A percentile compares a stretch with the other conserved stretches of the same genome.
Evolutionary conservation across 2,888 invertebrate genomes (phyloP).

Genomic region (Parnassius mnemosyne): DNA sequence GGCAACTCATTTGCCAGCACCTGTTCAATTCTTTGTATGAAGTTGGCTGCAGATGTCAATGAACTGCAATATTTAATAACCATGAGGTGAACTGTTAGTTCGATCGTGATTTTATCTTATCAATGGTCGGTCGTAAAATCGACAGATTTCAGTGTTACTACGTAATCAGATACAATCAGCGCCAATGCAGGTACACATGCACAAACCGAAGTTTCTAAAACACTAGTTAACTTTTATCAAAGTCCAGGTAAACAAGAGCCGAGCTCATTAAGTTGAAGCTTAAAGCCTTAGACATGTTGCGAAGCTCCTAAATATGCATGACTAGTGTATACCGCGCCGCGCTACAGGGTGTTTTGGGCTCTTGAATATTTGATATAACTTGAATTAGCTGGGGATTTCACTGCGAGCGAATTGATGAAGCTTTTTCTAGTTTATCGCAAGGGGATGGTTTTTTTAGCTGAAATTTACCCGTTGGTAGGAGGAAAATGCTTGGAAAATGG

Average conservation of each 20-base stretch:
- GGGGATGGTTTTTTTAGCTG: too few species aligned
- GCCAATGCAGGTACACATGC: neutral
- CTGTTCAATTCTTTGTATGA: too few species aligned
- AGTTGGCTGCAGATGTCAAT: too few species aligned
- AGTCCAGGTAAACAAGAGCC: constrained; percentile 26
- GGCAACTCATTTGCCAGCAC: too few species aligned
- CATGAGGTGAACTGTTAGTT: too few species aligned
- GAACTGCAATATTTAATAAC: too few species aligned
- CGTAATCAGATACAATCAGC: too few species aligned
- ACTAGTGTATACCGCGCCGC: constrained; percentile 34
- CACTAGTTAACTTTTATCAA: constrained; percentile 15
- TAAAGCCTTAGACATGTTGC: constrained; percentile 60
- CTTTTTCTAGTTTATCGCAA: constrained; percentile 20
- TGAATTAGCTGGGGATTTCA: constrained; percentile 32
- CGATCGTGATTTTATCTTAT: too few species aligned
- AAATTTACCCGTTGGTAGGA: too few species aligned
- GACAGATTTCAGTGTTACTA: too few species aligned
- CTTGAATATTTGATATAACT: constrained; percentile 41
- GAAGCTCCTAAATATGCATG: constrained; percentile 58
- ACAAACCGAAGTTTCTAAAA: neutral
- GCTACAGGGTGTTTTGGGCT: constrained; percentile 37
- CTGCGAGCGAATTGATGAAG: constrained; percentile 27
- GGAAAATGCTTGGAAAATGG: too few species aligned
- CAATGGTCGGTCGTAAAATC: too few species aligned
- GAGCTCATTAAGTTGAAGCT: constrained; percentile 56